Evolutionary conservation across 2,888 invertebrate species (phyloP), one percentile per base, ranked within the genome.

Genomic region (Nephrocerus scutellatus): DNA sequence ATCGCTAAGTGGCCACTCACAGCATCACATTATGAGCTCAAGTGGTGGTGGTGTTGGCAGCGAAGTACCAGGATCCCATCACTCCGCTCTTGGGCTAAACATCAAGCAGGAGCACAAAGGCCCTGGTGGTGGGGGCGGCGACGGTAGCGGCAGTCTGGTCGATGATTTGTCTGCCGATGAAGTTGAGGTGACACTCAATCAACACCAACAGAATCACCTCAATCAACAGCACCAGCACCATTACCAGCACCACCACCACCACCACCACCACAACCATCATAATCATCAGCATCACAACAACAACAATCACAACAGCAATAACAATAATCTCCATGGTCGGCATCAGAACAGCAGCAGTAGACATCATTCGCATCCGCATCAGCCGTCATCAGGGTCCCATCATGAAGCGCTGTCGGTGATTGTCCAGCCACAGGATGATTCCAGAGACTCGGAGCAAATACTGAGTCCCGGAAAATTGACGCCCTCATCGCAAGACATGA

Each of bases 351-450:
- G 10, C 44, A 42, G 22, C 7, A 48, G 49, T 26, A 41, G 42
- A 20, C 49, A 48, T 29, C 52, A 47, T 28, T 46, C 47, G 6
- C 40, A 39, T 39, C 16, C 36, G 37, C 14, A 42, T 39, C 6
- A 28, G 10, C 41, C 24, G 38, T 25, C 34, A 42, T 15, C 38
- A 46, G 36, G 36, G 8, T 22, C 47, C 22, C 53, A 59, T 24
- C 56, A 72, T 51, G 74, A 73, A 53, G 57, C 67, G 14, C 60
- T 76, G 15, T 74, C 75, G 30, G 76, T 75, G 35, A 75, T 75
- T 49, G 76, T 76, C 33, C 74, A 75, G 52, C 69, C 73, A 16
- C 75, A 74, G 43, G 73, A 75, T 52, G 76, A 76, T 50, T 74
- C 75, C 20, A 70, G 72, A 41, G 76, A 76, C 52, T 74, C 75